Evolutionary conservation across 1,140 invertebrate species (phyloP).

Genomic region (Drosophila pachea): DNA sequence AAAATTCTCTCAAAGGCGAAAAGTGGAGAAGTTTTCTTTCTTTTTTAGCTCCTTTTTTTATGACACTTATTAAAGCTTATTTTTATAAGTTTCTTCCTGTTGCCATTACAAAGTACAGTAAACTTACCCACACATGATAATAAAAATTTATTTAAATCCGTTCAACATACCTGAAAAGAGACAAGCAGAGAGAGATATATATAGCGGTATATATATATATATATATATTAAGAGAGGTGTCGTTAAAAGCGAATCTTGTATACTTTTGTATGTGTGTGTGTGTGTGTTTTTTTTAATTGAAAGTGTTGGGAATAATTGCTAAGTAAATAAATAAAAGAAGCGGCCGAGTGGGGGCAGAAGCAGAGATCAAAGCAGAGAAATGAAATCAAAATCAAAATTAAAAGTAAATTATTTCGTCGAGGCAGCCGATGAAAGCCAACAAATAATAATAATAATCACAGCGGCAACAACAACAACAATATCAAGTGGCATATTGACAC

Average conservation of each 20-base stretch:
- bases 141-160: constrained; percentile 4
- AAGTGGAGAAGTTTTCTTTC: too few relatives aligned
- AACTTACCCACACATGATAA: constrained; percentile 10
- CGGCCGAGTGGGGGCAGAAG: constrained; percentile 25
- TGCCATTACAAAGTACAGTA: not conserved
- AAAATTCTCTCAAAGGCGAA: too few relatives aligned
- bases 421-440: constrained; percentile 5
- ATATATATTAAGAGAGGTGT: constrained; percentile 38
- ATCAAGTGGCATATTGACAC: constrained; percentile 48
- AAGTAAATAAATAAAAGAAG: constrained; percentile 55
- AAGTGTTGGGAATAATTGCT: constrained; percentile 55
- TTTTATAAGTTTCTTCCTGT: too few relatives aligned
- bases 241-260: constrained; percentile 51
- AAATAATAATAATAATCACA: constrained; percentile 17
- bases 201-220: too few relatives aligned
- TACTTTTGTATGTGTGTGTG: constrained; percentile 1
- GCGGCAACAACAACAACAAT: constrained; percentile 5
- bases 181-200: constrained; percentile 27
- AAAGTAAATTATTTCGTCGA: constrained; percentile 20
- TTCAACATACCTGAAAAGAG: constrained; percentile 60
- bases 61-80: too few relatives aligned
- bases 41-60: too few relatives aligned
- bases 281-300: constrained; percentile 24
- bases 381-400: constrained; percentile 7
- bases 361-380: constrained; percentile 45